Evolutionary conservation across 2,113 vertebrate species (phyloP).

Genomic region (Megaptera novaeangliae): DNA sequence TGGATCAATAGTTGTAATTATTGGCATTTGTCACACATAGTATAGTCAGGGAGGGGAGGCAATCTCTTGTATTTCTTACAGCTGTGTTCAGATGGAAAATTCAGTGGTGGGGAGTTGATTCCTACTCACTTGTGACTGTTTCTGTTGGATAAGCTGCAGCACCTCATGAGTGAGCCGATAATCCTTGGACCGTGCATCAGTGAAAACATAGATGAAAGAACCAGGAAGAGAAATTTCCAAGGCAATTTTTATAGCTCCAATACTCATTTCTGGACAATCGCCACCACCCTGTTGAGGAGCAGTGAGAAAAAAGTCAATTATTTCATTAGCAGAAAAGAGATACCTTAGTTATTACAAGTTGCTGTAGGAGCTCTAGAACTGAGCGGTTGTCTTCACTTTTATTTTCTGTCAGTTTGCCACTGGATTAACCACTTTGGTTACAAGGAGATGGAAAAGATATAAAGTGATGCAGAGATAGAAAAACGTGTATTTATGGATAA

Average conservation of each 20-base stretch:
- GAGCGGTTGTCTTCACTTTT: neutral
- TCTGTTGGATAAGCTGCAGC: constrained; percentile 97
- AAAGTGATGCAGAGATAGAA: neutral
- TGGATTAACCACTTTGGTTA: neutral
- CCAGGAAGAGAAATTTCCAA: constrained; percentile 97
- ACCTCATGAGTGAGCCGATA: constrained; percentile 94
- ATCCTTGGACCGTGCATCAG: constrained; percentile 97
- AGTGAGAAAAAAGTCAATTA: constrained; percentile 31
- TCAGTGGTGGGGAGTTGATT: accelerated
- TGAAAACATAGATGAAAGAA: constrained; percentile 98
- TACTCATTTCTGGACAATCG: constrained; percentile 99
- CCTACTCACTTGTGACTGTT: constrained; percentile 93
- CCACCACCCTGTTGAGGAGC: constrained; percentile 91
- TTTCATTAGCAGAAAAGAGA: neutral
- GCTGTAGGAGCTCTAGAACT: neutral
- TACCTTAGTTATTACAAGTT: neutral
- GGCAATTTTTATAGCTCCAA: constrained; percentile 98
- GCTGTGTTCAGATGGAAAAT: neutral
- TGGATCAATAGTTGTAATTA: neutral
- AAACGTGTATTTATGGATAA: neutral
- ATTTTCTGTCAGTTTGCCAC: neutral
- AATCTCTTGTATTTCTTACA: neutral
- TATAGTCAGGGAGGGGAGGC: neutral
- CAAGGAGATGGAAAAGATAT: neutral
- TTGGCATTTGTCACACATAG: neutral